Percentiles rank a stretch among this genome's conserved stretches.
Evolutionary conservation across 2,113 vertebrate genomes (phyloP).

Genomic region (Mesocricetus auratus): DNA sequence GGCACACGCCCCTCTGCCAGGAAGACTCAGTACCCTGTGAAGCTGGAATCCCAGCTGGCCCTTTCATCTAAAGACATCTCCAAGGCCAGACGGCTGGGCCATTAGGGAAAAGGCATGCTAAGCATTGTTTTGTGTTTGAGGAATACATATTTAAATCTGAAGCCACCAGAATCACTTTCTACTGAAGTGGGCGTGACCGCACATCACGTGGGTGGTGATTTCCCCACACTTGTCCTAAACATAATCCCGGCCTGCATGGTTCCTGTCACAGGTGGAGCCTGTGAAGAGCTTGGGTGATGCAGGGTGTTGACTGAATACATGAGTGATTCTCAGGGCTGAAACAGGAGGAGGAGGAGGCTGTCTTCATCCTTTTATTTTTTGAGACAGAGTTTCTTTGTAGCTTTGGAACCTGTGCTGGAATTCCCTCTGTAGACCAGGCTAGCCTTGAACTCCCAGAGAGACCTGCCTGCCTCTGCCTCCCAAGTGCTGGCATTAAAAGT

Average conservation of each 20-base stretch:
- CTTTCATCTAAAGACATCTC: conserved; percentile 50
- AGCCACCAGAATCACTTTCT: conserved; percentile 80
- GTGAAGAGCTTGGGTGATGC: background rate
- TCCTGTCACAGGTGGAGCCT: background rate
- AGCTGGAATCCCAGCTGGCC: conserved; percentile 39
- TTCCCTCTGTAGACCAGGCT: too few species aligned
- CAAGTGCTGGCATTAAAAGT: too few species aligned
- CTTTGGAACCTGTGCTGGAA: too few species aligned
- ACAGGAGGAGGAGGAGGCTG: background rate
- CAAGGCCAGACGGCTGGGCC: conserved; percentile 70
- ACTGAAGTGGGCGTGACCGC: conserved; percentile 71
- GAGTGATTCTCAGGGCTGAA: background rate
- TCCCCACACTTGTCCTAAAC: background rate
- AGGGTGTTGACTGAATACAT: fast-evolving
- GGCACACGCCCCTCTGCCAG: background rate
- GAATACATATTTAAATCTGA: conserved; percentile 79
- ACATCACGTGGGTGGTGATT: conserved; percentile 26
- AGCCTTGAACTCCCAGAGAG: too few species aligned
- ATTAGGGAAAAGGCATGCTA: background rate
- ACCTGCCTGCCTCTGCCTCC: too few species aligned
- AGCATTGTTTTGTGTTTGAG: conserved; percentile 66
- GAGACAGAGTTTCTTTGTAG: too few species aligned
- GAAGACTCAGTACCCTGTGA: conserved; percentile 34
- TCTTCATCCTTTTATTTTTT: too few species aligned
- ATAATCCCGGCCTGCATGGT: fast-evolving